Base-by-base conservation (phyloP, 2,797 vertebrate genomes). In the Urophycis tenuis region DNA sequence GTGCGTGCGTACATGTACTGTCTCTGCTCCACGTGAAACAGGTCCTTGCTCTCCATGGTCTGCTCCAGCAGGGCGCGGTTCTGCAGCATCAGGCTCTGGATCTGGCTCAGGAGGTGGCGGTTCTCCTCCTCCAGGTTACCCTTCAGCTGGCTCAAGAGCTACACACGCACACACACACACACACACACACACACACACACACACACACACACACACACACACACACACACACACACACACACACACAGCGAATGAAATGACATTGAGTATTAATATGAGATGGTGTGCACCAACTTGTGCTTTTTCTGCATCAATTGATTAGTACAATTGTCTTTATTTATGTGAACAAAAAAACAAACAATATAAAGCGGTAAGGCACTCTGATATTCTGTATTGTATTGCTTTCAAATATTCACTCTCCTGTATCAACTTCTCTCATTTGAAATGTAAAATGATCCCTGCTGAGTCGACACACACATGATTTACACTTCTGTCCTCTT, bases 21-120 rank as follows among this genome's bases (percentile, higher is more conserved):
- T 83, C 97, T 94, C 91, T 99, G 96, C 83, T 99, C 97, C 12
- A 98, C 95, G 30, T 99, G 97, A 90, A 98, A 99, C 85, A 99
- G 93, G 90, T 98, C 97, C 88, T 99, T 99, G 95, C 95, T 99
- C 92, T 99, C 97, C 96, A 99, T 98, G 49, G 95, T 98, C 88
- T 99, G 97, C 82, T 99, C 97, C 91, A 99, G 85, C 78, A 99
- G 89, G 1, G 95, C 96, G 84, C 95, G 95, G 88, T 99, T 99
- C 86, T 99, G 97, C 25, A 98, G 92, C 96, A 98, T 98, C 91
- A 99, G 89, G 39, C 96, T 98, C 89, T 99, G 96, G 81, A 98
- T 98, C 92, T 99, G 97, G 90, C 94, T 90, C 73, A 98, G 92
- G 36, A 99, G 92, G 87, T 99, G 96, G 39, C 95, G 95, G 90